phyloP scores from a whole-genome alignment of 2,113 vertebrate species.

The Scomber japonicus region DNA sequence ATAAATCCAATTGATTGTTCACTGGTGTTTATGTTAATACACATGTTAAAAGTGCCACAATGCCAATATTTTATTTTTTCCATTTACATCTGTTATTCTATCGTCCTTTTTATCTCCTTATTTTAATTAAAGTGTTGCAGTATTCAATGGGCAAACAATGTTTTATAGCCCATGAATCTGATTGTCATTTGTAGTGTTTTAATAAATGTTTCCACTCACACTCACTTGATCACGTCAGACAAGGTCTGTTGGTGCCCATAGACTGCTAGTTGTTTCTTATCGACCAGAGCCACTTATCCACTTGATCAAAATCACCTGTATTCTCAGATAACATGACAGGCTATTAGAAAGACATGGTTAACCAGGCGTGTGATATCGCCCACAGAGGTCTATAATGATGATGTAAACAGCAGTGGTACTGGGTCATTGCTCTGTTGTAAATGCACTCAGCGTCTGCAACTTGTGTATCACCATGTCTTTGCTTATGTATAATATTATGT shows the following conservation, averaged over 20 bases:
- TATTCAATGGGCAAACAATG: not conserved
- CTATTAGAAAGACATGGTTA: slow-evolving; percentile 67
- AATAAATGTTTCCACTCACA: not conserved
- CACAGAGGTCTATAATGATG: slow-evolving; percentile 57
- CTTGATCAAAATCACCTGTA: slow-evolving; percentile 66
- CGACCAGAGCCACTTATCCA: slow-evolving; percentile 28
- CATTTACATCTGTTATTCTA: not conserved
- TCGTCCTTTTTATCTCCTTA: not conserved
- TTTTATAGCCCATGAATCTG: not conserved
- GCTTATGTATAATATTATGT: not conserved
- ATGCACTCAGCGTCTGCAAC: not conserved
- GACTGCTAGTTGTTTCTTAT: slow-evolving; percentile 36
- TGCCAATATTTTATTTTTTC: not conserved
- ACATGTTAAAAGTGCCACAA: not conserved
- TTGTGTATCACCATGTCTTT: not conserved
- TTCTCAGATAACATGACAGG: slow-evolving; percentile 63
- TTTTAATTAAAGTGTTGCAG: not conserved
- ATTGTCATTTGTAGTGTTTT: not conserved
- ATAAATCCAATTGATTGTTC: slow-evolving; percentile 5
- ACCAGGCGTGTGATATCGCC: slow-evolving; percentile 57
- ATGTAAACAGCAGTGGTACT: slow-evolving; percentile 39
- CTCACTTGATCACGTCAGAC: not conserved
- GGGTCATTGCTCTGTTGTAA: slow-evolving; percentile 25
- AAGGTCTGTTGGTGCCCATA: slow-evolving; percentile 1
- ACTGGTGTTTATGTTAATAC: slow-evolving; percentile 3